Percentiles rank a stretch among this genome's conserved stretches.
phyloP scores from a whole-genome alignment of 2,888 invertebrate species.

The Acholoe squamosa region DNA sequence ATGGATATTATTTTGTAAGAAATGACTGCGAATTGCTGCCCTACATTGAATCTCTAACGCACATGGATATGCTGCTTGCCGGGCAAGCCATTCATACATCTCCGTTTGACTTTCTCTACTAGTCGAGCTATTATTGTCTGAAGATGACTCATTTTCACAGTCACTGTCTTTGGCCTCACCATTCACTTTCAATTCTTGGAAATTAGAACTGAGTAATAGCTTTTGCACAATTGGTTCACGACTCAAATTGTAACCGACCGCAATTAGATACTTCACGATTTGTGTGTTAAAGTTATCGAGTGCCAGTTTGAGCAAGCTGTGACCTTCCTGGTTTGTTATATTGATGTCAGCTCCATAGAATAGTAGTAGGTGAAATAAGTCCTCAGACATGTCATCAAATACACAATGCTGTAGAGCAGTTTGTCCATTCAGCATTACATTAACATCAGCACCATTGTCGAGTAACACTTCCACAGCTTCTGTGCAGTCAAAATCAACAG shows the following conservation, averaged over 20 bases:
- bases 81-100: slow-evolving; percentile 28
- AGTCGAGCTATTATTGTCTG: background rate
- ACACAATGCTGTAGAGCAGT: slow-evolving; percentile 22
- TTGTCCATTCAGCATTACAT: background rate
- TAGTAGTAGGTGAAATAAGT: slow-evolving; percentile 22
- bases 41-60: slow-evolving; percentile 12
- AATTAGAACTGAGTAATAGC: background rate
- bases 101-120: background rate
- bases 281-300: slow-evolving; percentile 26
- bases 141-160: background rate
- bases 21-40: slow-evolving; percentile 4
- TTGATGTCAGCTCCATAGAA: slow-evolving; percentile 53
- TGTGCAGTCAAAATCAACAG: slow-evolving; percentile 45
- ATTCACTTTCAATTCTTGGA: background rate
- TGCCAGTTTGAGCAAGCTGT: slow-evolving; percentile 34
- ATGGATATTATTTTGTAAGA: background rate
- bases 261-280: slow-evolving; percentile 26
- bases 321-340: background rate
- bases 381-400: slow-evolving; percentile 38
- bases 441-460: slow-evolving; percentile 47
- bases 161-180: background rate
- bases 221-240: background rate
- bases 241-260: slow-evolving; percentile 38
- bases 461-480: slow-evolving; percentile 46
- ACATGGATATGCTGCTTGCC: background rate